Base-by-base conservation (phyloP, 2,888 invertebrate species). In the Poecilobothrus nobilitatus region DNA sequence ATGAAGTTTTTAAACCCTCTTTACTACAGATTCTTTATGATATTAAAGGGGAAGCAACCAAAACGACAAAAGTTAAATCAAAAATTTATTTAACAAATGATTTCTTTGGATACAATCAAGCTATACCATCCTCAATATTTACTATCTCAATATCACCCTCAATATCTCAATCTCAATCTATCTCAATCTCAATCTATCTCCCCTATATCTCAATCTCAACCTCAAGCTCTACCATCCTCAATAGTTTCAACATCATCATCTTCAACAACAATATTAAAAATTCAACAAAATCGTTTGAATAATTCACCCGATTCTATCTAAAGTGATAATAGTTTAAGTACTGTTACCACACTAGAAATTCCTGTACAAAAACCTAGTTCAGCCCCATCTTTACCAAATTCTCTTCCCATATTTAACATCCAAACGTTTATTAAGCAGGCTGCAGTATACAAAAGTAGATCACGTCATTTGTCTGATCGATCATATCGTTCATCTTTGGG, bases 381-480 rank as follows among this genome's bases (percentile, higher is more conserved):
- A 66, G 81, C 81, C 15, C 81, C 81, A 18, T 79, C 81, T 37
- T 71, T 82, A 72, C 81, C 81, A 66, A 79, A 81, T 71, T 79
- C 80, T 1, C n/a, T n/a, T n/a, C n/a, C 75, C 80, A 68, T 78
- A 79, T 18, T 74, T 82, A 3, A 82, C 82, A 44, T 81, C 82
- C n/a, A n/a, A n/a, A 6, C 76, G 82, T 18, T 82, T 82, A 75
- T 80, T 71, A 81, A 81, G 70, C 79, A 81, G 72, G 78, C 81
- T 53, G 77, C 81, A 27, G 78, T 81, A 64, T 79, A 80, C 33
- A 82, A 81, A 71, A 76, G 82, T 62, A 78, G 82, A 21, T 80
- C 81, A 10, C 78, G 82, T 0, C 82, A 82, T 73, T 73, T 82
- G 33, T 82, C 82, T 68, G 82, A 82, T 74, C 80, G 81, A 37